Evolutionary conservation across 2,113 vertebrate genomes (phyloP), one percentile per base, ranked within the genome.

Genomic region (Budorcas taxicolor): DNA sequence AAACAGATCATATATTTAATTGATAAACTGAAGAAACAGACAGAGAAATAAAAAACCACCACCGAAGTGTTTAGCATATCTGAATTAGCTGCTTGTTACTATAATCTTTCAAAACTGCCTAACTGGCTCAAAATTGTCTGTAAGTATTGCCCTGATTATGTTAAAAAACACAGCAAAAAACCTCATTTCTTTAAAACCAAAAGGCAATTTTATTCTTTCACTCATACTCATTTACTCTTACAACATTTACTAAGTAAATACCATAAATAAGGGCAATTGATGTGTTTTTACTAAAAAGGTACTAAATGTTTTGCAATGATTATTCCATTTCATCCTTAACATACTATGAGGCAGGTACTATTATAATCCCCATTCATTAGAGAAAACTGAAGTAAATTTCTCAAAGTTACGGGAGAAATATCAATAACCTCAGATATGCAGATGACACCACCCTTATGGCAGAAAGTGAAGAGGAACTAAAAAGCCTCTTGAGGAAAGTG

Each of bases 131-230:
- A 58, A 85, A 87, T 4, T 83, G n/a, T 50, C 31, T 67, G 3
- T 84, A 80, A 64, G 36, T 62, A 78, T 33, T 60, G 36, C 19
- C 6, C 14, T 52, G 55, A 78, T 67, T 64, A 45, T 23, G 88
- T 78, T 13, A 83, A 47, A 96, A 96, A 71, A 43, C 43, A 86
- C 86, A 43, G 29, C 21, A 88, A 55, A 57, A 90, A 91, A 62
- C 29, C 1, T 19, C 4, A 19, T 80, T 95, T 95, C n/a, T 78
- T 52, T 91, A 80, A 81, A 86, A 47, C 12, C 4, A n/a, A 88
- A 85, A 31, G 74, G 7, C 25, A 74, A 13, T 58, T 97, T 95
- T 94, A 92, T 58, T 96, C 53, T 90, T 64, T 96, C 53, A 88
- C 7, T 84, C 27, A 50, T 64, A 78, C 19, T 62, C 31, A 64